phyloP scores from a whole-genome alignment of 2,113 vertebrate genomes.

The Probosciger aterrimus region DNA sequence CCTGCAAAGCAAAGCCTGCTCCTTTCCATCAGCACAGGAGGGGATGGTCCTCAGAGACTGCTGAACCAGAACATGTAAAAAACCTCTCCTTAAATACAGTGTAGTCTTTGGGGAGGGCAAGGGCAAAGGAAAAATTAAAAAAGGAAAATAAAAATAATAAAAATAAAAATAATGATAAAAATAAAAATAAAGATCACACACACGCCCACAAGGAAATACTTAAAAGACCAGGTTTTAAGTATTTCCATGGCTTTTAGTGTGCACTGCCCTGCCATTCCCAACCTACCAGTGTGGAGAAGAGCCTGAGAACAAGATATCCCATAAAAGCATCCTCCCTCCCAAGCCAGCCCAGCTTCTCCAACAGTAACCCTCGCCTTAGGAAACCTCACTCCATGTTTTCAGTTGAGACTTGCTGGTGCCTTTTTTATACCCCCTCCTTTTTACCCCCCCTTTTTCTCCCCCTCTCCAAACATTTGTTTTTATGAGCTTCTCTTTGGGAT shows the following conservation, averaged over 20 bases:
- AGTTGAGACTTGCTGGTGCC: slow-evolving; percentile 27
- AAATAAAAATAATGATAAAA: background rate
- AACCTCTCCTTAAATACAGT: background rate
- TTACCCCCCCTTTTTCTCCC: background rate
- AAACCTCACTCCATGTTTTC: slow-evolving; percentile 25
- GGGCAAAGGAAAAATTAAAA: background rate
- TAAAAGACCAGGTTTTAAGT: background rate
- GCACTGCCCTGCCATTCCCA: background rate
- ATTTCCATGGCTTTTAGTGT: background rate
- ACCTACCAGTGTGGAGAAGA: background rate
- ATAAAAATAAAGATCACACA: background rate
- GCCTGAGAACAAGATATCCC: rapidly evolving
- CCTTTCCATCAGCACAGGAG: background rate
- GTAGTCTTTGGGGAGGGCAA: rapidly evolving
- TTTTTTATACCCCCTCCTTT: slow-evolving; percentile 33
- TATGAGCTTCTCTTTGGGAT: slow-evolving; percentile 64
- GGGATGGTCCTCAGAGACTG: background rate
- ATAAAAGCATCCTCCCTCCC: background rate
- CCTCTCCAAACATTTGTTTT: slow-evolving; percentile 26
- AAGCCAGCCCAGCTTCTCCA: background rate
- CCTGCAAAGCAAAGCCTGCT: background rate
- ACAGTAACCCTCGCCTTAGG: background rate
- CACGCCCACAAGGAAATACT: background rate
- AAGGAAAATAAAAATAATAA: background rate
- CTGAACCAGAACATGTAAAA: background rate